A percentile compares a stretch with the other conserved stretches of the same genome.
These are phyloP conservation scores for Origma solitaria DNA, from an alignment of 2,113 vertebrate genomes.

Conservation along the genomic window DNA sequence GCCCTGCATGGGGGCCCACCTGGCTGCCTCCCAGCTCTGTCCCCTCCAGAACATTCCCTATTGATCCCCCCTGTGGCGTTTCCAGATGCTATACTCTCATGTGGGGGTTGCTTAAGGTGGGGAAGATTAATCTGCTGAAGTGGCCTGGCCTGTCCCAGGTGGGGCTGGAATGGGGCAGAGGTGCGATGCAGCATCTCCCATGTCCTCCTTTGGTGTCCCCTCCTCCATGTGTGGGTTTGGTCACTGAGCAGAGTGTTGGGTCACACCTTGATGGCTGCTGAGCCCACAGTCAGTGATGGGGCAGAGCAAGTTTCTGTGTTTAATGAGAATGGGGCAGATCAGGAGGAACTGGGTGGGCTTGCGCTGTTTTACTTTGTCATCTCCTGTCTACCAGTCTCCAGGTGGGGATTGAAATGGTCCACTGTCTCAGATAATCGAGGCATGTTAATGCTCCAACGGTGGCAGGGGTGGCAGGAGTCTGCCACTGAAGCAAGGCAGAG, in stretches of 20 bases:
- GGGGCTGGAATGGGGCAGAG: neutral
- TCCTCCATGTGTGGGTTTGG: neutral
- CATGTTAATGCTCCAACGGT: neutral
- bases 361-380: neutral
- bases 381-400: neutral
- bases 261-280: neutral
- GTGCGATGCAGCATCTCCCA: neutral
- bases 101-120: neutral
- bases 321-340: neutral
- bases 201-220: neutral
- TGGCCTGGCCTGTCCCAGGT: neutral
- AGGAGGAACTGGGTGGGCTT: neutral
- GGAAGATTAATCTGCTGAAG: neutral
- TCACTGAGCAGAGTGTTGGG: neutral
- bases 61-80: neutral
- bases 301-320: neutral
- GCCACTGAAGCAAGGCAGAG: neutral
- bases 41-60: neutral
- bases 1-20: neutral
- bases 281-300: neutral
- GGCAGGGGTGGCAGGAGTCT: neutral
- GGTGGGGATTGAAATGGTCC: neutral
- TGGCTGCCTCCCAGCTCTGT: neutral
- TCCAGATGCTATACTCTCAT: neutral
- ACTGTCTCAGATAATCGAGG: neutral